These are phyloP conservation scores for Sternarchorhynchus goeldii DNA, from an alignment of 2,797 vertebrate genomes.

Conservation along the genomic window DNA sequence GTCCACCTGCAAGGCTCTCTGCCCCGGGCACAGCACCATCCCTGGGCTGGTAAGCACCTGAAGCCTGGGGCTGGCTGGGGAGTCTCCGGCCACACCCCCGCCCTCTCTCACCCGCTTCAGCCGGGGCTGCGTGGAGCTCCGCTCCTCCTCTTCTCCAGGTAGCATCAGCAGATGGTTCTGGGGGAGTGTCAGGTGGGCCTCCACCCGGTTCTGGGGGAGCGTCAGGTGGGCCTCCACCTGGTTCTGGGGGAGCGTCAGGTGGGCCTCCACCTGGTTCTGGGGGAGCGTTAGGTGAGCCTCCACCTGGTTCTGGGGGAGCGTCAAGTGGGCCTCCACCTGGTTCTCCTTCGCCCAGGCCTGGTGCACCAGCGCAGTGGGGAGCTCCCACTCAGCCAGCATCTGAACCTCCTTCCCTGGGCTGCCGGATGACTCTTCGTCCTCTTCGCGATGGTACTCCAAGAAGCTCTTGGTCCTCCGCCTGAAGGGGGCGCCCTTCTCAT, in stretches of 20 bases:
- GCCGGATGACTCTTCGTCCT: slow-evolving; percentile 62
- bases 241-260: slow-evolving; percentile 63
- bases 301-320: slow-evolving; percentile 60
- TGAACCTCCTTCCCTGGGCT: slow-evolving; percentile 59
- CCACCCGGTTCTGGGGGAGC: slow-evolving; percentile 71
- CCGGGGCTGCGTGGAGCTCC: slow-evolving; percentile 60
- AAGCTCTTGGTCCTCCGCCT: slow-evolving; percentile 92
- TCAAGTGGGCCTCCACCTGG: slow-evolving; percentile 71
- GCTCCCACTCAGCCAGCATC: slow-evolving; percentile 56
- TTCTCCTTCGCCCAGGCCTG: slow-evolving; percentile 72
- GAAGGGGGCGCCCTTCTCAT: slow-evolving; percentile 74
- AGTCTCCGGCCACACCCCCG: slow-evolving; percentile 68
- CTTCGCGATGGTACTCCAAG: slow-evolving; percentile 86
- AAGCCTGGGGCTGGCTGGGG: slow-evolving; percentile 64
- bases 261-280: slow-evolving; percentile 63
- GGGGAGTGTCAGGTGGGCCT: slow-evolving; percentile 66
- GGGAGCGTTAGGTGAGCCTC: no score
- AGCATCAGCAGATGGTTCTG: slow-evolving; percentile 59
- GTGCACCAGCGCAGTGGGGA: slow-evolving; percentile 67
- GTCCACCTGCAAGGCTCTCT: neutral
- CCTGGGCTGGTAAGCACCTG: neutral
- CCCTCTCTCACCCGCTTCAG: slow-evolving; percentile 60
- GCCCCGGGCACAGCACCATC: neutral
- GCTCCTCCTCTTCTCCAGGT: slow-evolving; percentile 64
- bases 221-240: slow-evolving; percentile 68